A percentile compares a stretch with the other conserved stretches of the same genome.
Evolutionary conservation across 2,113 vertebrate species (phyloP).

Genomic region (Brachyhypopomus gauderio): DNA sequence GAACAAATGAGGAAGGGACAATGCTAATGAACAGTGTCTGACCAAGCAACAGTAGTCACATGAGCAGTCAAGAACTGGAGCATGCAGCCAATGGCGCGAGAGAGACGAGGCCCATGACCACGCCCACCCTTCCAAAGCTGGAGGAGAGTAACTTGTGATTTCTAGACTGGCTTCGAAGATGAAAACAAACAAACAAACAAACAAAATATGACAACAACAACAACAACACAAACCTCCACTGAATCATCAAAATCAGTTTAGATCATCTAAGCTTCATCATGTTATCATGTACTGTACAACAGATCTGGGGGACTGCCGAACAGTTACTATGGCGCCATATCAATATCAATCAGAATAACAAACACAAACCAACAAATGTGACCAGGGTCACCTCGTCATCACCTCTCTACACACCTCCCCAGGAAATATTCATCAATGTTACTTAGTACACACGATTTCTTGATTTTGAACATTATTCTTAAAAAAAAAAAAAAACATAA

Average conservation of each 20-base stretch:
- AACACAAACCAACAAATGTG: not conserved
- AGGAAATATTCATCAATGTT: conserved; percentile 58
- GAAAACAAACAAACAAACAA: not conserved
- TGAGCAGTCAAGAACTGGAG: conserved; percentile 59
- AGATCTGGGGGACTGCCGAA: conserved; percentile 42
- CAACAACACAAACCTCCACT: not conserved
- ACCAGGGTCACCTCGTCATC: conserved; percentile 14
- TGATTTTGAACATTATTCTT: conserved; percentile 56
- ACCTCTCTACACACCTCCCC: conserved; percentile 30
- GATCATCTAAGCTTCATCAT: conserved; percentile 39
- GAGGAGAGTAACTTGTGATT: conserved; percentile 47
- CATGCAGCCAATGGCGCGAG: conserved; percentile 61
- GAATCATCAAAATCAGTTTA: conserved; percentile 43
- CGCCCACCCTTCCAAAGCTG: conserved; percentile 45
- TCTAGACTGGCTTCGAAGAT: conserved; percentile 24
- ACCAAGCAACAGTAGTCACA: conserved; percentile 75
- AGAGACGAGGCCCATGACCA: conserved; percentile 18
- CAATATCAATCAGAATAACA: conserved; percentile 50
- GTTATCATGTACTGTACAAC: conserved; percentile 25
- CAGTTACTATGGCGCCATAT: conserved; percentile 37
- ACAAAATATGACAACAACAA: not conserved
- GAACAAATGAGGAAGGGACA: conserved; percentile 15
- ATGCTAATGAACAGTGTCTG: conserved; percentile 72
- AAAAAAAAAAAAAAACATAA: conserved; percentile 44
- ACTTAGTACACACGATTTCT: conserved; percentile 47